Evolutionary conservation across 92 coral and sea anemone genomes (phyloP), one percentile per base, ranked within the genome.

Genomic region (Epizoanthus rinbou): DNA sequence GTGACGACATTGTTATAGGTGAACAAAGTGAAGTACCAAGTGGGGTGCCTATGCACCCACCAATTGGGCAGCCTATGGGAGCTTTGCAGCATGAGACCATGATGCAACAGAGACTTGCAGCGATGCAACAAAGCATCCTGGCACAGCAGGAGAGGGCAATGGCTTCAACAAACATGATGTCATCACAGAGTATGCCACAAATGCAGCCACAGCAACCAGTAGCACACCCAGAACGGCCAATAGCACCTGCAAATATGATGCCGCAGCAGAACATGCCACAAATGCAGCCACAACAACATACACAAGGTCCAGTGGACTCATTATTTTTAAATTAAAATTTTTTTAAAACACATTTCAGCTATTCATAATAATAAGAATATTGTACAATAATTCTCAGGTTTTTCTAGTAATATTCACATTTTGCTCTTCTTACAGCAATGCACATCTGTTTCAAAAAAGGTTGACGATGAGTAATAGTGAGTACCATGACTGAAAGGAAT

Each of bases 41-140:
- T 65, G 96, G 89, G 33, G 84, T 93, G 43, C 79, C 87, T 70
- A 74, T 93, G 84, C 88, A 85, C 5, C 54, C 79, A 15, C 62
- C 90, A 0, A 81, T 79, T 78, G 84, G 86, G 52, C 97, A 93
- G 85, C 91, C 97, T 56, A 87, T 93, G 86, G 92, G 89, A 39
- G 89, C 97, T 31, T 89, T 93, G 8, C 97, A 93, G 89, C 97
- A 93, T 45, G 97, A 93, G 82, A 85, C 81, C 39, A 86, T 93
- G 92, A 88, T 93, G 82, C 97, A 93, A 24, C 97, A 93, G 56
- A 89, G 93, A 57, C 86, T 93, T 37, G 94, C 93, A 16, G 94
- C 91, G 8, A 82, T 88, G 84, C 94, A 90, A 21, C 94, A 91
- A 71, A 79, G 79, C 54, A 80, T 79, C 18, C 57, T 93, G 78